Percentiles rank a stretch among this genome's conserved stretches.
phyloP scores from a whole-genome alignment of 2,113 vertebrate genomes.

The Bujurquina vittata region DNA sequence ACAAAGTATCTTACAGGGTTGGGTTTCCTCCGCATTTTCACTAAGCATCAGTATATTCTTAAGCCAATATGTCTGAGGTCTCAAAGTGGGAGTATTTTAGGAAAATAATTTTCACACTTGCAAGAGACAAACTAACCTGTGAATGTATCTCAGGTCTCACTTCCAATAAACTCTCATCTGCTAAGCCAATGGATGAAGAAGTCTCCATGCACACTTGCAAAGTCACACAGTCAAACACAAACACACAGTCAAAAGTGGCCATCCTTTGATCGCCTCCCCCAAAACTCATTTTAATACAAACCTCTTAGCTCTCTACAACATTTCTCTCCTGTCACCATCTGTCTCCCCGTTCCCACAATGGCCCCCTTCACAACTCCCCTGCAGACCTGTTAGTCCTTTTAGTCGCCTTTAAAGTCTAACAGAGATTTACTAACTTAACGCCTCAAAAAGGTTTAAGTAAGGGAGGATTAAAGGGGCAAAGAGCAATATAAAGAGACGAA shows the following conservation, averaged over 20 bases:
- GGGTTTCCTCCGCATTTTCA: not conserved
- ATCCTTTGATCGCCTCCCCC: not conserved
- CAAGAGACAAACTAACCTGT: not conserved
- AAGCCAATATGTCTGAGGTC: not conserved
- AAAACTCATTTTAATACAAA: constrained; percentile 55
- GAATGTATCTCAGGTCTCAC: not conserved
- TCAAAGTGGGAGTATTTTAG: not conserved
- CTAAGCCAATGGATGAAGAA: too few species aligned
- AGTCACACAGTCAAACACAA: not conserved
- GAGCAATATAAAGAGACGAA: not conserved
- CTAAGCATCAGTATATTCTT: not conserved
- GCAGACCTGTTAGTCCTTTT: constrained; percentile 35
- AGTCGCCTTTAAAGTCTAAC: not conserved
- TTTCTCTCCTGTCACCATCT: constrained; percentile 67
- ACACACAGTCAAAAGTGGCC: constrained; percentile 22
- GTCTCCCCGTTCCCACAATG: constrained; percentile 32
- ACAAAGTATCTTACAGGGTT: not conserved
- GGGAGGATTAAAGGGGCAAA: not conserved
- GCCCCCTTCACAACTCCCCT: not conserved
- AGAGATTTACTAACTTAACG: constrained; percentile 28
- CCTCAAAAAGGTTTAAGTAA: not conserved
- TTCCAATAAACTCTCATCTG: not conserved
- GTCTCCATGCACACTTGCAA: not conserved
- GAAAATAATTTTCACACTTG: not conserved
- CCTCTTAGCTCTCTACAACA: constrained; percentile 41